phyloP scores from a whole-genome alignment of 2,888 invertebrate genomes.

The Ametastegia equiseti region DNA sequence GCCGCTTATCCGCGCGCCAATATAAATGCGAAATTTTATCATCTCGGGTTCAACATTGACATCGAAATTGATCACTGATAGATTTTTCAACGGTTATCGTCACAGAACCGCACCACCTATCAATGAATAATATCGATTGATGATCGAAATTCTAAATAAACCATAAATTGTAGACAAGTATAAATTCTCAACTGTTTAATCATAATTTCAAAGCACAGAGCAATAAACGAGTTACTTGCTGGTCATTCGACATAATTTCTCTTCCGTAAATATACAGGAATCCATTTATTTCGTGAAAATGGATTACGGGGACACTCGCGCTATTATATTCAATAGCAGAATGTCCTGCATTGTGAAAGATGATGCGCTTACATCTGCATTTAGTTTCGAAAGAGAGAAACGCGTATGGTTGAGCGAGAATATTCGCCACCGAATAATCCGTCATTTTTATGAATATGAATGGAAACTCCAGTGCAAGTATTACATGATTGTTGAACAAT shows the following conservation, averaged over 20 bases:
- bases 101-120: neutral
- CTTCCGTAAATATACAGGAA: conserved; percentile 2
- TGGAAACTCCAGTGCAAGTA: neutral
- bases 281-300: conserved; percentile 23
- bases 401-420: conserved; percentile 12
- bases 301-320: neutral
- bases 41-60: neutral
- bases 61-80: neutral
- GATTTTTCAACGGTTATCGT: neutral
- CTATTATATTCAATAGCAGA: conserved; percentile 7
- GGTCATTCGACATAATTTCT: neutral
- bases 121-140: neutral
- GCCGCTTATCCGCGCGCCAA: neutral
- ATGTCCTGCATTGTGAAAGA: conserved; percentile 1
- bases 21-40: neutral
- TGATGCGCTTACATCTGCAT: conserved; percentile 24
- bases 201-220: neutral
- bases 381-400: neutral
- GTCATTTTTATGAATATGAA: conserved; percentile 18
- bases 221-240: neutral
- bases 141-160: neutral
- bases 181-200: neutral
- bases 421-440: conserved; percentile 19
- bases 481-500: conserved; percentile 26
- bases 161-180: neutral